phyloP scores from a whole-genome alignment of 2,888 invertebrate species.

The Chymomyza fuscimana region DNA sequence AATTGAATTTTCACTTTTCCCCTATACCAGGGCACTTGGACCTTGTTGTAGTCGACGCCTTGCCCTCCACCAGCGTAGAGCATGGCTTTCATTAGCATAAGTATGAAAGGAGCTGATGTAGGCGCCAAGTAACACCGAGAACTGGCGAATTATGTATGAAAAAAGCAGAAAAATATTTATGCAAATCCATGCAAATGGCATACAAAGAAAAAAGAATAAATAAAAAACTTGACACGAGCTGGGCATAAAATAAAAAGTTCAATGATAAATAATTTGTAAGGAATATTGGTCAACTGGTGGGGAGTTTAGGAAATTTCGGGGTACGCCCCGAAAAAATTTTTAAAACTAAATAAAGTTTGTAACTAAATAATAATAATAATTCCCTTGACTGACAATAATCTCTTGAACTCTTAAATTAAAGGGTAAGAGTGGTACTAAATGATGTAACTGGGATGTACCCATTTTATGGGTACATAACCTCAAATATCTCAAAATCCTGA shows the following conservation, averaged over 20 bases:
- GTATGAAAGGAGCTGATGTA: neutral
- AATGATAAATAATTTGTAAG: neutral
- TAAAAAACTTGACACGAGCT: neutral
- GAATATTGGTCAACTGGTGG: neutral
- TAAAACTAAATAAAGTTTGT: no score
- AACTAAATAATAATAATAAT: no score
- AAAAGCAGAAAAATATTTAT: neutral
- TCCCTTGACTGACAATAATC: no score
- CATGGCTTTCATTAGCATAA: conserved; percentile 1
- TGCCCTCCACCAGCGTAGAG: neutral
- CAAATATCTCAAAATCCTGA: no score
- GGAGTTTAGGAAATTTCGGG: neutral
- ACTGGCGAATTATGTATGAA: neutral
- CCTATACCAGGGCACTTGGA: neutral
- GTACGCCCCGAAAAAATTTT: neutral
- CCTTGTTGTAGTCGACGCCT: neutral
- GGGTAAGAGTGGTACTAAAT: no score
- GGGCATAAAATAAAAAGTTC: neutral
- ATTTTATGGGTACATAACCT: no score
- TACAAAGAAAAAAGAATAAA: neutral
- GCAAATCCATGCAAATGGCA: neutral
- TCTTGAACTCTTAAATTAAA: no score
- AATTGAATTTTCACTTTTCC: conserved; percentile 25
- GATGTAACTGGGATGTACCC: no score
- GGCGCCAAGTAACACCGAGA: neutral